Evolutionary conservation across 2,888 invertebrate genomes (phyloP).

Genomic region (Lymantria dispar): DNA sequence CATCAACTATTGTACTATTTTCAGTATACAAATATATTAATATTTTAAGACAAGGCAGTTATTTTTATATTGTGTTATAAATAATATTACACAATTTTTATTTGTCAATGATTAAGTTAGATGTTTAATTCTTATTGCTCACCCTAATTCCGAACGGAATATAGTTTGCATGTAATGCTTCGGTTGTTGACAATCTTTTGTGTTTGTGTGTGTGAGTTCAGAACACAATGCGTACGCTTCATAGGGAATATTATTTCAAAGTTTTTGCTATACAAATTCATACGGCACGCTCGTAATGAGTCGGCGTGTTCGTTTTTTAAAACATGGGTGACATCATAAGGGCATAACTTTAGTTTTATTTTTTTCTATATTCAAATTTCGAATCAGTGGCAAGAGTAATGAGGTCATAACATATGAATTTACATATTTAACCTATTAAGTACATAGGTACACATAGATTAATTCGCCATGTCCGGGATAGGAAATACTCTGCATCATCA

Average conservation of each 20-base stretch:
- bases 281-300: constrained; percentile 5
- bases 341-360: background rate
- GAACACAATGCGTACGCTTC: constrained; percentile 16
- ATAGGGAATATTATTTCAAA: constrained; percentile 23
- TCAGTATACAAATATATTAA: too few relatives aligned
- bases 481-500: too few relatives aligned
- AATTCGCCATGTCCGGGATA: too few relatives aligned
- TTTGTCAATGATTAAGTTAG: background rate
- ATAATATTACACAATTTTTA: too few relatives aligned
- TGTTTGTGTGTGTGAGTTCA: constrained; percentile 14
- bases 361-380: background rate
- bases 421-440: too few relatives aligned
- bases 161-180: constrained; percentile 9
- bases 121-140: background rate
- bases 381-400: background rate
- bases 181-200: constrained; percentile 33
- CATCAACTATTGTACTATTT: background rate
- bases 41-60: too few relatives aligned
- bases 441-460: too few relatives aligned
- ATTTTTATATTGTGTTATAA: too few relatives aligned
- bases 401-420: too few relatives aligned
- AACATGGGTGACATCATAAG: background rate
- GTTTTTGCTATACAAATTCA: constrained; percentile 23
- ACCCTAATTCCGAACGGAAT: background rate
- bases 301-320: constrained; percentile 1